Base-by-base conservation (phyloP, 2,797 vertebrate genomes). In the Mareca penelope region DNA sequence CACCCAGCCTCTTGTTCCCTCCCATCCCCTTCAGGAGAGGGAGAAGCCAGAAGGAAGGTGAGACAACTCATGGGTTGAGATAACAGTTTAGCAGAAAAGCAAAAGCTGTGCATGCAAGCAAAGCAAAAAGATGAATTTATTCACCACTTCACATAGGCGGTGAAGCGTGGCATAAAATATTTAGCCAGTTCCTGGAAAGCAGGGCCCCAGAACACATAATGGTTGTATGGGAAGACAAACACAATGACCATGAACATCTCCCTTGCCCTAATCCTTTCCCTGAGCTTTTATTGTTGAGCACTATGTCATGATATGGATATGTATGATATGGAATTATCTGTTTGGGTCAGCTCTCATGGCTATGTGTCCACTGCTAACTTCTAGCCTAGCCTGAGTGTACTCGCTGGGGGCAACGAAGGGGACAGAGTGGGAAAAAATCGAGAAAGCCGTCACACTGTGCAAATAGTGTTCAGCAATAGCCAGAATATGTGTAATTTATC, bases 201-300 rank as follows among this genome's bases (percentile, higher is more conserved):
- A 40, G 22, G 16, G 17, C 29, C 29, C 46, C 42, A 52, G 28
- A 14, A 59, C 0, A 0, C 1, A 0, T 13, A 52, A 21, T 19
- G 9, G 44, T 16, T 72, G 28, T 21, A 72, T 57, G 37, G 12
- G 56, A 82, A 68, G 24, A 57, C 6, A 57, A 78, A 11, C 2
- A 1, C 22, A 33, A 37, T 18, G 78, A 86, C 26, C 56, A 57
- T 1, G 0, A 68, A 52, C 0, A 1, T 18, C 6, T 7, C 31
- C 4, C 10, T 48, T 23, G 33, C 42, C 24, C 24, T 72, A 6
- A 31, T 55, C 59, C 17, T n/a, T 42, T 53, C 33, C 21, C 50
- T 69, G 16, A 53, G 67, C 21, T 93, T 86, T 72, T 72, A 42
- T 9, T 93, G 60, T 67, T 73, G 37, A 69, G 18, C 31, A 40